Conservation (phyloP, 2,113 vertebrate species). For the Phalacrocorax pelagicus region DNA sequence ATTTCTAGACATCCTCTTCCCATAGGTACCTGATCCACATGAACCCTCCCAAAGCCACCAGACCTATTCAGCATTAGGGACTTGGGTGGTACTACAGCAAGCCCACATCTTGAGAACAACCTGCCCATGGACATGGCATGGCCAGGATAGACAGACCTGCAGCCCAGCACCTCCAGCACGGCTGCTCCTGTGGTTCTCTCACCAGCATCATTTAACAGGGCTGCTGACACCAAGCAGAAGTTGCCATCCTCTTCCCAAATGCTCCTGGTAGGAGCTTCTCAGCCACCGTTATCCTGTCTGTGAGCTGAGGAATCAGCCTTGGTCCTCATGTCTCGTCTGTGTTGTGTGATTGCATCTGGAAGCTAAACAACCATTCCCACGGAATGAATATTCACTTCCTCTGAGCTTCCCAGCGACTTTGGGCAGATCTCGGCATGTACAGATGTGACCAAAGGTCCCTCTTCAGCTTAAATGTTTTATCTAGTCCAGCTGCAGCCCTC, state of each 20-base stretch:
- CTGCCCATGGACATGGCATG: accelerated
- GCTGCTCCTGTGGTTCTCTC: background rate
- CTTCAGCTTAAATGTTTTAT: background rate
- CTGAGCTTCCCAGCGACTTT: background rate
- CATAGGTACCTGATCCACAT: background rate
- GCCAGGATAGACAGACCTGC: background rate
- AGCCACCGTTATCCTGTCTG: background rate
- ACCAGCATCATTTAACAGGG: background rate
- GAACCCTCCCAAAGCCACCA: background rate
- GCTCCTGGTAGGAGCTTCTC: background rate
- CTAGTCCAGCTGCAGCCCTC: background rate
- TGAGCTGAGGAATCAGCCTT: background rate
- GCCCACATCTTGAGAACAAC: background rate
- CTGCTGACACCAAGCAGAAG: background rate
- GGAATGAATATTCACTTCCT: background rate
- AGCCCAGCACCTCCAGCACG: background rate
- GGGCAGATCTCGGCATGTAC: background rate
- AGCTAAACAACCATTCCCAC: background rate
- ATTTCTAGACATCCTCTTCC: background rate
- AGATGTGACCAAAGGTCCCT: background rate
- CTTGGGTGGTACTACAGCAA: background rate
- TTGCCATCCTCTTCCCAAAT: background rate
- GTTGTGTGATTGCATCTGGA: background rate
- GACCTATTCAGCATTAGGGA: accelerated
- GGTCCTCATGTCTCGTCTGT: accelerated